Evolutionary conservation across 2,797 vertebrate genomes (phyloP).

Genomic region (Spatula clypeata): DNA sequence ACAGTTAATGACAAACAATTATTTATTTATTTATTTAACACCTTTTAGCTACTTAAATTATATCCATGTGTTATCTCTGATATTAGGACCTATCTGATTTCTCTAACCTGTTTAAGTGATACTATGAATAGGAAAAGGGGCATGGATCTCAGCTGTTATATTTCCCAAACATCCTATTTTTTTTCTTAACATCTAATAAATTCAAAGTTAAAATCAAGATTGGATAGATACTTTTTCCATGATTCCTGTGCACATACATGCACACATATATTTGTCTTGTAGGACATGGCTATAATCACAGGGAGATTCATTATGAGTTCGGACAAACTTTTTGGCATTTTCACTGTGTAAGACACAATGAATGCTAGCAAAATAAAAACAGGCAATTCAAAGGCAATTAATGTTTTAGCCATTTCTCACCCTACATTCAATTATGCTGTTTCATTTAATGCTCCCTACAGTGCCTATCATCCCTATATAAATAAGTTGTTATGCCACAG

Average conservation of each 20-base stretch:
- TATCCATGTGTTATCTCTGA: neutral
- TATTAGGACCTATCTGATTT: neutral
- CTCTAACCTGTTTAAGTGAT: neutral
- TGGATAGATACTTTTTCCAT: neutral
- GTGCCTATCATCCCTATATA: neutral
- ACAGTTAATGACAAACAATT: neutral
- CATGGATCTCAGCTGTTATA: neutral
- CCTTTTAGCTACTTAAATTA: neutral
- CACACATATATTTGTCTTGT: neutral
- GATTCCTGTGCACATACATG: neutral
- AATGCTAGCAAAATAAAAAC: neutral
- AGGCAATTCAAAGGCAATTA: neutral
- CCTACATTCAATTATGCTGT: neutral
- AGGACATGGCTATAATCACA: neutral
- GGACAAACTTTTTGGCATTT: neutral
- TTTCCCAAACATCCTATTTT: neutral
- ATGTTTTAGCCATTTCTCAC: neutral
- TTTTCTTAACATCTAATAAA: neutral
- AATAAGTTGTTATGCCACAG: neutral
- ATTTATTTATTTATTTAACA: neutral
- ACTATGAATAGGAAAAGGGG: neutral
- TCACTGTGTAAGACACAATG: neutral
- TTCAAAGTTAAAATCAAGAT: neutral
- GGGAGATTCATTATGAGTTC: neutral
- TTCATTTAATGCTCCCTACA: neutral